Percentiles rank a stretch among this genome's conserved stretches.
Evolutionary conservation across 2,113 vertebrate genomes (phyloP).

Genomic region (Diglossa brunneiventris): DNA sequence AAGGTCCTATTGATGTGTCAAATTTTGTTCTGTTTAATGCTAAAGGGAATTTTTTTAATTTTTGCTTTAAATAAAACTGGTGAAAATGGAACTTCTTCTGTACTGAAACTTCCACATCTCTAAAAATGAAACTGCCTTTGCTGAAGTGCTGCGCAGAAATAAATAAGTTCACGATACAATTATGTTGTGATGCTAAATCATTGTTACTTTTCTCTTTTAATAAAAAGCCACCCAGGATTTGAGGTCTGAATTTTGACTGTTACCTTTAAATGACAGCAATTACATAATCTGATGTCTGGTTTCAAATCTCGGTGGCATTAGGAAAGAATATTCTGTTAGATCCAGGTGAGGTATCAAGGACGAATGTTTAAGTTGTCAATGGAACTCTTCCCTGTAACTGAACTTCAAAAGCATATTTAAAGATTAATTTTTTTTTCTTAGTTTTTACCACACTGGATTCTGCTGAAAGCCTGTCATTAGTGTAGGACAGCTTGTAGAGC

Average conservation of each 20-base stretch:
- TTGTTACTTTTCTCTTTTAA: neutral
- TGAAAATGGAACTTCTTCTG: neutral
- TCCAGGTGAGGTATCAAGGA: neutral
- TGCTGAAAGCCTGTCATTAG: neutral
- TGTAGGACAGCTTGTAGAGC: neutral
- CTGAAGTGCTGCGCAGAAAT: neutral
- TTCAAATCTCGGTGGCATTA: neutral
- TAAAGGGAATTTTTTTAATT: neutral
- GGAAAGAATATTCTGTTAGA: neutral
- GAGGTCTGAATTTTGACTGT: neutral
- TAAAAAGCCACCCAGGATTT: neutral
- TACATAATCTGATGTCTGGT: neutral
- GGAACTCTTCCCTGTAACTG: neutral
- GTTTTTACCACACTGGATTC: neutral
- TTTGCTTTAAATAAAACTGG: neutral
- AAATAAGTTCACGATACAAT: neutral
- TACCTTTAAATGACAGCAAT: neutral
- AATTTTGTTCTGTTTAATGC: neutral
- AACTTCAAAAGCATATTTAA: neutral
- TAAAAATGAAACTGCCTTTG: neutral
- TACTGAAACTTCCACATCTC: neutral
- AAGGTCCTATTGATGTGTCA: neutral
- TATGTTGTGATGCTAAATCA: neutral
- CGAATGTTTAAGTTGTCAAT: neutral
- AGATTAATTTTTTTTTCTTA: neutral